phyloP scores from a whole-genome alignment of 2,113 vertebrate species.

The Synchiropus splendidus region DNA sequence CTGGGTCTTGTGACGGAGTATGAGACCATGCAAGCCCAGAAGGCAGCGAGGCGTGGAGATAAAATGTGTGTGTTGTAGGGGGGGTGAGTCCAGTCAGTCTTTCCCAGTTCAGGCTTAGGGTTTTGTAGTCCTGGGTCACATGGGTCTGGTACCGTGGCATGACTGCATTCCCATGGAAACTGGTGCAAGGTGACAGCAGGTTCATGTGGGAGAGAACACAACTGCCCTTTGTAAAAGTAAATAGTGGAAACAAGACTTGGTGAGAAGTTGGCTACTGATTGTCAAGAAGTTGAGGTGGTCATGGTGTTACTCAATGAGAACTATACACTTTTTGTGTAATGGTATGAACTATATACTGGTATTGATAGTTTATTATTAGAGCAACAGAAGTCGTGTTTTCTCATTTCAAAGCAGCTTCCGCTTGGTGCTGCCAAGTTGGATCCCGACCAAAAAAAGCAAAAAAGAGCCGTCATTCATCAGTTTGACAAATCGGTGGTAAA shows the following conservation, averaged over 20 bases:
- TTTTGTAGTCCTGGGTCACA: constrained; percentile 29
- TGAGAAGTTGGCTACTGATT: constrained; percentile 5
- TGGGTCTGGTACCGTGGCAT: constrained; percentile 36
- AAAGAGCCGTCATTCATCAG: constrained; percentile 39
- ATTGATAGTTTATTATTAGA: constrained; percentile 14
- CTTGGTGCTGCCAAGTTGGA: constrained; percentile 37
- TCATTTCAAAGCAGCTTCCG: constrained; percentile 47
- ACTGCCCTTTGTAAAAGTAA: constrained; percentile 15
- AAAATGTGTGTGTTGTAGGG: constrained; percentile 10
- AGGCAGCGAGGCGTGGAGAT: constrained; percentile 26
- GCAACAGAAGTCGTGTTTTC: constrained; percentile 46
- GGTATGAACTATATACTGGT: too few relatives aligned
- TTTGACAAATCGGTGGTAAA: constrained; percentile 33
- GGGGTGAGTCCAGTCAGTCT: constrained; percentile 13
- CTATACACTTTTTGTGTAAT: too few relatives aligned
- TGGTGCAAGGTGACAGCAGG: constrained; percentile 20
- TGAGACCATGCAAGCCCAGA: constrained; percentile 23
- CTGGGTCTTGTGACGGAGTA: constrained; percentile 64
- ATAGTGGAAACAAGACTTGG: neutral
- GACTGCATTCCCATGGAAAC: constrained; percentile 21
- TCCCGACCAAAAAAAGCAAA: constrained; percentile 19
- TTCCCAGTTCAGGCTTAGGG: constrained; percentile 22
- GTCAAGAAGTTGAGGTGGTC: neutral
- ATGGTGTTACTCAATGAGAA: too few relatives aligned
- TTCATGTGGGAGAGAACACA: constrained; percentile 13